A percentile compares a stretch with the other conserved stretches of the same genome.
phyloP scores from a whole-genome alignment of 2,888 invertebrate genomes.

The Drosophila setosimentum region DNA sequence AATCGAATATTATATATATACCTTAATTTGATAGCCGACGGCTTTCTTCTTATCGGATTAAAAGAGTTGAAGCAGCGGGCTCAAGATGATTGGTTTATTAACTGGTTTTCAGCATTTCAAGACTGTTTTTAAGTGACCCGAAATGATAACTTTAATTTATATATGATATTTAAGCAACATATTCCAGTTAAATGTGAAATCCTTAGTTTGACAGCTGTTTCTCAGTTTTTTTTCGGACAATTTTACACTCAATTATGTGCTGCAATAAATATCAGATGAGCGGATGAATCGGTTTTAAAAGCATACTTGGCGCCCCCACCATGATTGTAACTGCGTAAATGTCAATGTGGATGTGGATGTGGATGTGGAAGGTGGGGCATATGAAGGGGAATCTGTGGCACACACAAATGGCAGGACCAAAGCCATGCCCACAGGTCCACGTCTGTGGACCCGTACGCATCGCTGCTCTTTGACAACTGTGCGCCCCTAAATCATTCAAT shows the following conservation, averaged over 20 bases:
- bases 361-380: neutral
- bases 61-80: neutral
- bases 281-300: slow-evolving; percentile 80
- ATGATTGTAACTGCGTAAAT: slow-evolving; percentile 34
- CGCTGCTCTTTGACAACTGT: slow-evolving; percentile 78
- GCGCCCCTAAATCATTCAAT: slow-evolving; percentile 78
- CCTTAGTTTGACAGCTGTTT: slow-evolving; percentile 30
- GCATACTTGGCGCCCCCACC: slow-evolving; percentile 73
- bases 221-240: slow-evolving; percentile 47
- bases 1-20: neutral
- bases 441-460: slow-evolving; percentile 70
- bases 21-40: neutral
- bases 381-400: slow-evolving; percentile 8
- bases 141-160: neutral
- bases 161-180: neutral
- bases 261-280: slow-evolving; percentile 68
- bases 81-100: neutral
- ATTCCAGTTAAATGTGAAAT: slow-evolving; percentile 3
- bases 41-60: neutral
- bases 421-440: slow-evolving; percentile 40
- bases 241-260: slow-evolving; percentile 78
- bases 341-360: slow-evolving; percentile 8
- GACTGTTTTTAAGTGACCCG: neutral
- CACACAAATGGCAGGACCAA: slow-evolving; percentile 43
- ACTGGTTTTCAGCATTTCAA: neutral